Conservation (phyloP, 2,797 vertebrate genomes). For the Cirrhinus molitorella region DNA sequence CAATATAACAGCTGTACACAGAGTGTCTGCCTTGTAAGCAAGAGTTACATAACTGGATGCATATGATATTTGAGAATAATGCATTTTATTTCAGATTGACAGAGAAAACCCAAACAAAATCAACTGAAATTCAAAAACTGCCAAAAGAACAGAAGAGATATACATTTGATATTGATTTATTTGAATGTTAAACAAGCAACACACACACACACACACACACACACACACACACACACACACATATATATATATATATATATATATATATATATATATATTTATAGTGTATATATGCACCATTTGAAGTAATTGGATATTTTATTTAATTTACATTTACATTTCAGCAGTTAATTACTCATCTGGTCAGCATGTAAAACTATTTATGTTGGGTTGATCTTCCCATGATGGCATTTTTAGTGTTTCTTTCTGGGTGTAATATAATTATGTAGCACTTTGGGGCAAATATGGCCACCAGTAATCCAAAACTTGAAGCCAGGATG, state of each 20-base stretch:
- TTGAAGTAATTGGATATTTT: not conserved
- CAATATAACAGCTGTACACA: not conserved
- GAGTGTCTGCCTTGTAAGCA: not conserved
- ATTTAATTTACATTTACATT: conserved; percentile 1
- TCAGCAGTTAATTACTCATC: not conserved
- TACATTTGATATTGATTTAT: not conserved
- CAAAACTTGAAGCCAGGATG: conserved; percentile 66
- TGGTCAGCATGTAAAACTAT: not conserved
- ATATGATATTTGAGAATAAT: not conserved
- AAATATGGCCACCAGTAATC: conserved; percentile 62
- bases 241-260: too few species aligned
- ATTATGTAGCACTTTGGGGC: conserved; percentile 68
- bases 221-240: too few species aligned
- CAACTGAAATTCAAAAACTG: not conserved
- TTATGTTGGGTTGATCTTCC: conserved; percentile 36
- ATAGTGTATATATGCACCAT: not conserved
- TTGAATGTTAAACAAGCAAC: not conserved
- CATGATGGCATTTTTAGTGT: conserved; percentile 68
- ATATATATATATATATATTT: too few species aligned
- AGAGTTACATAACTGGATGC: not conserved
- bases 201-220: not conserved
- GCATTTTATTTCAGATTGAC: not conserved
- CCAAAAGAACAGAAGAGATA: not conserved
- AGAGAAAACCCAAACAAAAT: not conserved
- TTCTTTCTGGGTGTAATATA: conserved; percentile 63